Evolutionary conservation across 2,797 vertebrate genomes (phyloP).

Genomic region (Adelosebastes latens): DNA sequence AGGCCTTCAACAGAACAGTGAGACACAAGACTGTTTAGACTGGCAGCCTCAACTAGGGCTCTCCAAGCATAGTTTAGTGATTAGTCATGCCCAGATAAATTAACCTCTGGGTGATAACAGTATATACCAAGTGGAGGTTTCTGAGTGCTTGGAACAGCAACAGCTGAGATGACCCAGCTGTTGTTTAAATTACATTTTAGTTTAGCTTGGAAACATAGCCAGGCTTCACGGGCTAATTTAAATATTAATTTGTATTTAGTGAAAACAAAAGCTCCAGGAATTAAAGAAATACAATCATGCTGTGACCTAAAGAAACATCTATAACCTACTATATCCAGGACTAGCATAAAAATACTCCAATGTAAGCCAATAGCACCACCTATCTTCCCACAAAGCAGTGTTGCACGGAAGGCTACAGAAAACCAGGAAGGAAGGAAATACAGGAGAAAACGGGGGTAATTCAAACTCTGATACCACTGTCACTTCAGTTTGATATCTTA

Average conservation of each 20-base stretch:
- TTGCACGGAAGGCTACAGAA: neutral
- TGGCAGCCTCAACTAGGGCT: slow-evolving; percentile 39
- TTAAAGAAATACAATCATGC: neutral
- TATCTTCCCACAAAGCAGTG: neutral
- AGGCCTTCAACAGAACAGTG: slow-evolving; percentile 39
- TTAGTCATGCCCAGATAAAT: slow-evolving; percentile 48
- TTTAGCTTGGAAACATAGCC: slow-evolving; percentile 1
- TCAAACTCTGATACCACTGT: neutral
- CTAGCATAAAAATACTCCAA: neutral
- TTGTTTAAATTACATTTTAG: slow-evolving; percentile 12
- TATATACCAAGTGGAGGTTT: slow-evolving; percentile 9
- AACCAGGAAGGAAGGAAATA: slow-evolving; percentile 27
- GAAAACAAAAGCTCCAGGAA: neutral
- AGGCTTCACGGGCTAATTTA: neutral
- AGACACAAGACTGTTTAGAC: slow-evolving; percentile 57
- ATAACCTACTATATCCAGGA: neutral
- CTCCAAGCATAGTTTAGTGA: slow-evolving; percentile 26
- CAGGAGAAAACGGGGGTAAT: slow-evolving; percentile 6
- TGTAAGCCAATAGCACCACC: neutral
- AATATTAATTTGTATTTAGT: slow-evolving; percentile 3
- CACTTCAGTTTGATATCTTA: neutral
- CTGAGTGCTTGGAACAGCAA: slow-evolving; percentile 10
- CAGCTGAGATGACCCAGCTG: neutral
- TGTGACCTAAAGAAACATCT: neutral
- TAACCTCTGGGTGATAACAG: slow-evolving; percentile 33